Conservation (phyloP, 2,888 invertebrate species). For the Cartodere bifasciata region DNA sequence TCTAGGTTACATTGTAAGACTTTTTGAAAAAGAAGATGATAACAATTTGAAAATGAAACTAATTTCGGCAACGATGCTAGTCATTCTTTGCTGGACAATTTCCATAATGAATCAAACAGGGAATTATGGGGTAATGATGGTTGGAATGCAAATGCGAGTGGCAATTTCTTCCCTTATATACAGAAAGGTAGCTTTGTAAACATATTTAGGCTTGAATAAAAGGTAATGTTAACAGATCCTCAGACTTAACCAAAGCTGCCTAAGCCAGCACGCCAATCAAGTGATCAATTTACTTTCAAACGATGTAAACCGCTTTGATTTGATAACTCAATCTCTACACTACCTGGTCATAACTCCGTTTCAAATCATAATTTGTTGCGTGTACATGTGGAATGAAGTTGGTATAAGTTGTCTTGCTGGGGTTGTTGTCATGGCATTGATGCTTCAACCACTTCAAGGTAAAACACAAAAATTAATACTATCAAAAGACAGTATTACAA, state of each 20-base stretch:
- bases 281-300: conserved; percentile 55
- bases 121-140: conserved; percentile 27
- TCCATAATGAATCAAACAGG: neutral
- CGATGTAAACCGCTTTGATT: conserved; percentile 59
- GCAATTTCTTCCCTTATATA: conserved; percentile 57
- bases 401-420: neutral
- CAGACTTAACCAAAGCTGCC: conserved; percentile 49
- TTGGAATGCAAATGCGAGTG: conserved; percentile 58
- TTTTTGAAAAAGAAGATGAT: neutral
- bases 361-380: conserved; percentile 29
- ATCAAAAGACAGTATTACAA: too few relatives aligned
- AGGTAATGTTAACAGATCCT: conserved; percentile 36
- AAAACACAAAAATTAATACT: too few relatives aligned
- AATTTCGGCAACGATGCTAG: neutral
- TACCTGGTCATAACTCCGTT: conserved; percentile 57
- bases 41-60: neutral
- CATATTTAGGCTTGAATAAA: too few relatives aligned
- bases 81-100: neutral
- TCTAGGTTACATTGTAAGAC: neutral
- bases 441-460: conserved; percentile 1
- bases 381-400: conserved; percentile 1
- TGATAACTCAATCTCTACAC: conserved; percentile 51
- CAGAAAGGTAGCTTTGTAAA: conserved; percentile 63
- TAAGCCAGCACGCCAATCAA: conserved; percentile 68
- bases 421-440: neutral